Evolutionary conservation across 2,113 vertebrate genomes (phyloP).

Genomic region (Narcine bancroftii): DNA sequence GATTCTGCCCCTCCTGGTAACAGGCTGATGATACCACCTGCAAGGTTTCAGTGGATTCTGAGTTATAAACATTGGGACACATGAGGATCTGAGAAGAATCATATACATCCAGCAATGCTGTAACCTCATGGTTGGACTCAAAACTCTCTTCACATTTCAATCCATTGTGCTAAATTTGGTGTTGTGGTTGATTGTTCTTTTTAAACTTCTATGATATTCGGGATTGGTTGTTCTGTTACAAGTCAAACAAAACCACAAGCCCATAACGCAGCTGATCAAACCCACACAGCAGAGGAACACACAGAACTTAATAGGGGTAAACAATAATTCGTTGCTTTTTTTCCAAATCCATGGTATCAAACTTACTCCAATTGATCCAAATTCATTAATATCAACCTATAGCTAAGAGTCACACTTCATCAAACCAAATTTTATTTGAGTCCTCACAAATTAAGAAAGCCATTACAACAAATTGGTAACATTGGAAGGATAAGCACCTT

Average conservation of each 20-base stretch:
- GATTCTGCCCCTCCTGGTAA: neutral
- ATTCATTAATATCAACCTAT: neutral
- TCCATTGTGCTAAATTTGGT: neutral
- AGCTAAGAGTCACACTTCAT: neutral
- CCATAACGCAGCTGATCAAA: neutral
- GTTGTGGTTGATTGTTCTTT: neutral
- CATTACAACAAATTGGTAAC: neutral
- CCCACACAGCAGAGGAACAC: neutral
- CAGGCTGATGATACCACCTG: neutral
- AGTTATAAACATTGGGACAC: neutral
- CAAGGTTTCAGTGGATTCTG: neutral
- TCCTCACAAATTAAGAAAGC: neutral
- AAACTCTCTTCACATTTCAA: neutral
- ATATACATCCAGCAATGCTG: neutral
- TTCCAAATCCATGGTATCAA: neutral
- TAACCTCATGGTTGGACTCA: neutral
- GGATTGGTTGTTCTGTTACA: neutral
- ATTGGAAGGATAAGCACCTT: neutral
- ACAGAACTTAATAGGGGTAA: neutral
- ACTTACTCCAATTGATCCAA: neutral
- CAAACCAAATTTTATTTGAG: neutral
- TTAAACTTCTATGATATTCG: neutral
- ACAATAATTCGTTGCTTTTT: neutral
- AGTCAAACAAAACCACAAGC: neutral
- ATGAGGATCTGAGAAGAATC: neutral